phyloP scores from a whole-genome alignment of 2,797 vertebrate genomes.

The Enteromius thamalakanensis region DNA sequence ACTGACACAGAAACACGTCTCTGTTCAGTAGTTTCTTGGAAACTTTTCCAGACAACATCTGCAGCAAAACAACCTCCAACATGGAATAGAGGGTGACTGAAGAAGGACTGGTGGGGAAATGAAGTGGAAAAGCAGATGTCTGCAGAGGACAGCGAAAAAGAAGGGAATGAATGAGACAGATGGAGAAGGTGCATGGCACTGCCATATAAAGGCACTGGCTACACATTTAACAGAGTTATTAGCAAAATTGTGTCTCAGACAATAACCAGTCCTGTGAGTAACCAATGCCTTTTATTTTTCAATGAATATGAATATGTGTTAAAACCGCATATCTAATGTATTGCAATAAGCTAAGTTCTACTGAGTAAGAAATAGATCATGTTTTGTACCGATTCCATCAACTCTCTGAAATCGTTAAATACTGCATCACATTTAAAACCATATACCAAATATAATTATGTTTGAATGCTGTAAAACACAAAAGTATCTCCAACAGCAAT shows the following conservation, averaged over 20 bases:
- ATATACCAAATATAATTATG: not conserved
- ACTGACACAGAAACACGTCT: conserved; percentile 18
- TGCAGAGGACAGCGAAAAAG: conserved; percentile 23
- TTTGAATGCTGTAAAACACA: not conserved
- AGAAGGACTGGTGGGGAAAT: conserved; percentile 38
- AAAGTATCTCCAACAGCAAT: not conserved
- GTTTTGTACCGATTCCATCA: not conserved
- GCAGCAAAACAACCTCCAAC: conserved; percentile 13
- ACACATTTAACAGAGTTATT: conserved; percentile 2
- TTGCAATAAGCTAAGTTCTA: not conserved
- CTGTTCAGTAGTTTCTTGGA: conserved; percentile 29
- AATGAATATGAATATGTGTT: not conserved
- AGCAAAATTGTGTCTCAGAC: not conserved
- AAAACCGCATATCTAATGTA: not conserved
- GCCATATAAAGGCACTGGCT: not conserved
- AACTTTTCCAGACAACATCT: conserved; percentile 40
- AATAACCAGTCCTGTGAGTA: not conserved
- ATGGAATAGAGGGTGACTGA: conserved; percentile 1
- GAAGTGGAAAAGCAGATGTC: conserved; percentile 37
- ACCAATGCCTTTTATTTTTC: not conserved
- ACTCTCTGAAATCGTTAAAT: not conserved
- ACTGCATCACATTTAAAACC: not conserved
- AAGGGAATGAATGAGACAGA: conserved; percentile 35
- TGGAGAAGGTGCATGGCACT: conserved; percentile 29
- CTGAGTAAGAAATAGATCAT: not conserved